Conservation (phyloP, 2,888 invertebrate species). For the Steinernema carpocapsae region DNA sequence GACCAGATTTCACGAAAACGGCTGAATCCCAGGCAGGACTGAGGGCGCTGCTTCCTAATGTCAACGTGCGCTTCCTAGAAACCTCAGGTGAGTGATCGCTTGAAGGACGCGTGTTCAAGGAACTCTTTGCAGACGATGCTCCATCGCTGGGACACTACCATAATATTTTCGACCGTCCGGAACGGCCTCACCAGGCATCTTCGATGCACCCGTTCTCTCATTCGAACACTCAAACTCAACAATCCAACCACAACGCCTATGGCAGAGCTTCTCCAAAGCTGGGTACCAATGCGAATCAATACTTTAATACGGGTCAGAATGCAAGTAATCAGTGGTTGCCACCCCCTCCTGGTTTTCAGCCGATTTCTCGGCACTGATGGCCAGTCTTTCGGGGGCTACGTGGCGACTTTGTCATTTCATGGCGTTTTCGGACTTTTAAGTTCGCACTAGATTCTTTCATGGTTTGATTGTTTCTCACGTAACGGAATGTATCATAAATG, state of each 20-base stretch:
- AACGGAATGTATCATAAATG: too few relatives aligned
- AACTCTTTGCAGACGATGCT: background rate
- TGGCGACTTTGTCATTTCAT: background rate
- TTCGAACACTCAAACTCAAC: slow-evolving; percentile 11
- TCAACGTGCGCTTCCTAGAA: slow-evolving; percentile 58
- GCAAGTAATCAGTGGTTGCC: slow-evolving; percentile 28
- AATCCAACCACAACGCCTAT: background rate
- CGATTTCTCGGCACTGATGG: slow-evolving; percentile 23
- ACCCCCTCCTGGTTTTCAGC: slow-evolving; percentile 16
- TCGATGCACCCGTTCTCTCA: background rate
- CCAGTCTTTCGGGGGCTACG: background rate
- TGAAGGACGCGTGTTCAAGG: too few relatives aligned
- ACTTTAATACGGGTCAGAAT: slow-evolving; percentile 11
- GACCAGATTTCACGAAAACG: background rate
- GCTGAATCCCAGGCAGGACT: slow-evolving; percentile 56
- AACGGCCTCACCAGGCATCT: background rate
- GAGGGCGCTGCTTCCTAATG: slow-evolving; percentile 63
- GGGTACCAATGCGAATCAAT: slow-evolving; percentile 4
- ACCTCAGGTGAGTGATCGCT: background rate
- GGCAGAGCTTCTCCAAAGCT: slow-evolving; percentile 9
- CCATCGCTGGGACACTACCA: slow-evolving; percentile 8
- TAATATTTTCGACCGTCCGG: slow-evolving; percentile 6
- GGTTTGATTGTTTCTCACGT: too few relatives aligned
- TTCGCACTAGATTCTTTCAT: slow-evolving; percentile 4
- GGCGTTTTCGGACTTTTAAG: slow-evolving; percentile 17